These are phyloP conservation scores for Antitype chi DNA, from an alignment of 2,888 invertebrate species.

Conservation along the genomic window DNA sequence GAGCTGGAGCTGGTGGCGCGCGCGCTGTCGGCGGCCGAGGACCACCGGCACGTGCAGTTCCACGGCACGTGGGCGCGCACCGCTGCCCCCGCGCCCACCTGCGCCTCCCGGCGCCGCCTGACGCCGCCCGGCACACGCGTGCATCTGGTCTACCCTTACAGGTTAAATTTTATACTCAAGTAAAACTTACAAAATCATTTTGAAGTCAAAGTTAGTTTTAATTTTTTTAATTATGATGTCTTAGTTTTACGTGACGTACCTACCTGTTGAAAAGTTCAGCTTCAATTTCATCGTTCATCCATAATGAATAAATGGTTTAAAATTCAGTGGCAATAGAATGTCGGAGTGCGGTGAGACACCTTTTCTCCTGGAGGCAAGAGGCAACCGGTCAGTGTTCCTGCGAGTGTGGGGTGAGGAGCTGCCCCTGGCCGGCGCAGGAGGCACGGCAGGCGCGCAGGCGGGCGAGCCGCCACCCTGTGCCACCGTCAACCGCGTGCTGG, in stretches of 20 bases:
- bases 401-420: conserved; percentile 96
- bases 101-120: conserved; percentile 75
- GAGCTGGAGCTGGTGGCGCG: conserved; percentile 95
- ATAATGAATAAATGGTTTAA: background rate
- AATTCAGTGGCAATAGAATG: conserved; percentile 41
- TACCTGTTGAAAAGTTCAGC: background rate
- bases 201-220: too few species aligned
- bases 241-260: background rate
- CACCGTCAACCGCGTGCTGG: conserved; percentile 94
- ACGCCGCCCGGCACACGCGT: conserved; percentile 78
- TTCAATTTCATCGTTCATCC: background rate
- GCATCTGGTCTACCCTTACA: conserved; percentile 82
- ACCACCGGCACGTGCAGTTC: conserved; percentile 95
- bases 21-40: conserved; percentile 94
- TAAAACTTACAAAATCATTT: background rate
- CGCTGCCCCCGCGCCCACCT: conserved; percentile 66
- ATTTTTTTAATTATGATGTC: background rate
- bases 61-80: conserved; percentile 90
- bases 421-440: conserved; percentile 89
- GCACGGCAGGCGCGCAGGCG: conserved; percentile 79
- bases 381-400: conserved; percentile 95
- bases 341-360: conserved; percentile 94
- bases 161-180: conserved; percentile 66
- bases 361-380: conserved; percentile 95
- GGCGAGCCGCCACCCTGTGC: conserved; percentile 92